A percentile compares a stretch with the other conserved stretches of the same genome.
Evolutionary conservation across 2,113 vertebrate species (phyloP).

Genomic region (Thalassoma bifasciatum): DNA sequence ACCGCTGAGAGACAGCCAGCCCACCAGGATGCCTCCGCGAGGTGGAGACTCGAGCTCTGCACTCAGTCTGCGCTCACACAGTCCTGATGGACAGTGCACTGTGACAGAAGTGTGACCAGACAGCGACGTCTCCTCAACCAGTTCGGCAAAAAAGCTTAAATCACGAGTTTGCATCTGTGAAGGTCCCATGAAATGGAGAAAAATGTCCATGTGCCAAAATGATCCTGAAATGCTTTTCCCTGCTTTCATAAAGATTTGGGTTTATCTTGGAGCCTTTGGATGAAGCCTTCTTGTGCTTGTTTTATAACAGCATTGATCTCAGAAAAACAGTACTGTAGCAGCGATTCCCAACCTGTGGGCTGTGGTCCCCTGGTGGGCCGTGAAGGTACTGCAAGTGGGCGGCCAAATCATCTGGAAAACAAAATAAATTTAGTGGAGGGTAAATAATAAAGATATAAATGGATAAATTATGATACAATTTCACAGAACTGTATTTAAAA

Average conservation of each 20-base stretch:
- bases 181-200: conserved; percentile 18
- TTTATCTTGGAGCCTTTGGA: neutral
- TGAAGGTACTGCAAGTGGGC: no score
- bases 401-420: no score
- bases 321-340: neutral
- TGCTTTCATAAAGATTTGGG: neutral
- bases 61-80: conserved; percentile 84
- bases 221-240: neutral
- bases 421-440: no score
- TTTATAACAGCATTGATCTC: neutral
- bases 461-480: no score
- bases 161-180: conserved; percentile 30
- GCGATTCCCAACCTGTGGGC: no score
- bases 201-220: conserved; percentile 25
- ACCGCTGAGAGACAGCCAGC: conserved; percentile 79
- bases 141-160: conserved; percentile 34
- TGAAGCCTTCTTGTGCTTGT: no score
- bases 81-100: conserved; percentile 96
- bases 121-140: neutral
- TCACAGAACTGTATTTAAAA: no score
- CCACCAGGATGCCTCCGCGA: conserved; percentile 81
- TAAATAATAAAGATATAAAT: no score
- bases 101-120: conserved; percentile 91
- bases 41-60: conserved; percentile 71
- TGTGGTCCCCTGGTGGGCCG: no score